phyloP scores from a whole-genome alignment of 2,113 vertebrate genomes.

The Macquaria ambigua region DNA sequence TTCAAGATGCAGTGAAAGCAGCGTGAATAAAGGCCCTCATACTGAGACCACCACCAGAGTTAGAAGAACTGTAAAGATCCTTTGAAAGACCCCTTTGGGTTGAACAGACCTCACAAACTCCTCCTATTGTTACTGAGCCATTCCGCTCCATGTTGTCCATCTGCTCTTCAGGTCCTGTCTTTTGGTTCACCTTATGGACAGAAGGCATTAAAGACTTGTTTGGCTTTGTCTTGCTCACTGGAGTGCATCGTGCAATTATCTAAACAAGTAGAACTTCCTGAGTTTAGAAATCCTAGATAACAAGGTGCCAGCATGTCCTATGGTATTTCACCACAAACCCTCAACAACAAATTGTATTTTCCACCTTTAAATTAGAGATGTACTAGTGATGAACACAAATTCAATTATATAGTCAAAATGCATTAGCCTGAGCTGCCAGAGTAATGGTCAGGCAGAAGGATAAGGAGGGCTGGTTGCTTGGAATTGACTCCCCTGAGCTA shows the following conservation, averaged over 20 bases:
- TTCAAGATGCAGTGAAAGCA: slow-evolving; percentile 69
- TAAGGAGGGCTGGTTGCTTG: slow-evolving; percentile 6
- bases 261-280: slow-evolving; percentile 55
- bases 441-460: not conserved
- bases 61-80: slow-evolving; percentile 67
- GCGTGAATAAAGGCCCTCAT: slow-evolving; percentile 64
- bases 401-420: not conserved
- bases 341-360: not conserved
- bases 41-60: slow-evolving; percentile 76
- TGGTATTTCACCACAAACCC: not conserved
- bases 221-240: slow-evolving; percentile 66
- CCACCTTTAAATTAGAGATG: not conserved
- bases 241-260: slow-evolving; percentile 47
- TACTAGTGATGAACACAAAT: not conserved
- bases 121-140: slow-evolving; percentile 68
- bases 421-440: not conserved
- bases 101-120: slow-evolving; percentile 67
- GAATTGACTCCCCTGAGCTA: slow-evolving; percentile 30
- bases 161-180: slow-evolving; percentile 73
- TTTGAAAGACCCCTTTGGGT: slow-evolving; percentile 61
- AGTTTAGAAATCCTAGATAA: slow-evolving; percentile 4
- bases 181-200: slow-evolving; percentile 63
- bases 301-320: not conserved
- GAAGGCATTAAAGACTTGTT: slow-evolving; percentile 69
- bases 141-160: slow-evolving; percentile 74